These are phyloP conservation scores for Siphlonurus alternatus DNA, from an alignment of 2,888 invertebrate genomes.

Conservation along the genomic window DNA sequence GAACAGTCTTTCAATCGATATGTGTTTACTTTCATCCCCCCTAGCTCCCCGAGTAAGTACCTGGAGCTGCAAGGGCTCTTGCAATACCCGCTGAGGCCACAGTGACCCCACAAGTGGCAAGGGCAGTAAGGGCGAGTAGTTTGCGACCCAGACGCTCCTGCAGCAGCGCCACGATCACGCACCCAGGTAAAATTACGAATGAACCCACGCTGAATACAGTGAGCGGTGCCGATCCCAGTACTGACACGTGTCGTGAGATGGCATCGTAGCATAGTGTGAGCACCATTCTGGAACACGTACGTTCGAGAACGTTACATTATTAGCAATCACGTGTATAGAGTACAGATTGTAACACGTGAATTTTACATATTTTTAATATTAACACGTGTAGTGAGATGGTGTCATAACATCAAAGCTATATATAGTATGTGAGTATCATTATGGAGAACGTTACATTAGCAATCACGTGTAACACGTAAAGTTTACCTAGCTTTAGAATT, in stretches of 20 bases:
- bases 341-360: too few species aligned
- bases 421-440: too few species aligned
- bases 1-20: not conserved
- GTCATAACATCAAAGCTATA: too few species aligned
- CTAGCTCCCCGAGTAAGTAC: conserved; percentile 7
- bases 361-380: too few species aligned
- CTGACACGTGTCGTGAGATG: conserved; percentile 38
- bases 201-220: conserved; percentile 36
- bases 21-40: too few species aligned
- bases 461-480: too few species aligned
- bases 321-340: not conserved
- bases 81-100: conserved; percentile 31
- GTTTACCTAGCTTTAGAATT: too few species aligned
- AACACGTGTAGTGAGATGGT: too few species aligned
- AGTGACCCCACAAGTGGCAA: conserved; percentile 34
- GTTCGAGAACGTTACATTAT: not conserved
- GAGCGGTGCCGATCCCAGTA: conserved; percentile 37
- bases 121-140: conserved; percentile 34
- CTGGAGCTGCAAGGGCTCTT: not conserved
- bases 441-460: too few species aligned
- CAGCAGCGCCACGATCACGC: conserved; percentile 28
- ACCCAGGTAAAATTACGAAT: conserved; percentile 37
- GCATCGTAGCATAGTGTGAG: conserved; percentile 41
- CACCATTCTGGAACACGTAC: conserved; percentile 36
- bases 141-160: conserved; percentile 32